A percentile compares a stretch with the other conserved stretches of the same genome.
These are phyloP conservation scores for Coleophora flavipennella DNA, from an alignment of 2,888 invertebrate species.

Conservation along the genomic window DNA sequence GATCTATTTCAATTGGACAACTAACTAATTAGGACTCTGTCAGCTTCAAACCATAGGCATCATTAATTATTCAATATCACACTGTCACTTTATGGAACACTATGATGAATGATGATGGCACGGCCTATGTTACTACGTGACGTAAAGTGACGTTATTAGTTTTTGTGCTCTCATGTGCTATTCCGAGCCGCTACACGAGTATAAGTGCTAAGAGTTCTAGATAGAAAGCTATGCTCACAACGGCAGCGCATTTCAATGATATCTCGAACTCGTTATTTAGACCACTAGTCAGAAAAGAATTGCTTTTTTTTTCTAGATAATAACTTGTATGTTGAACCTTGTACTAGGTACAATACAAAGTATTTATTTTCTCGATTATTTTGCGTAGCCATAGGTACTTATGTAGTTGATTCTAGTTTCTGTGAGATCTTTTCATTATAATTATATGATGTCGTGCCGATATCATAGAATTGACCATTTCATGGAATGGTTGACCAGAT, in stretches of 20 bases:
- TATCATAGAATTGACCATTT: too few species aligned
- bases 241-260: slow-evolving; percentile 5
- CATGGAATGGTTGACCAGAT: too few species aligned
- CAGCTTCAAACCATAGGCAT: slow-evolving; percentile 1
- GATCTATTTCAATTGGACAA: not conserved
- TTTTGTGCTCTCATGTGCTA: slow-evolving; percentile 24
- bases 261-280: not conserved
- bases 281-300: too few species aligned
- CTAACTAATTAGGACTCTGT: not conserved
- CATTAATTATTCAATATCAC: slow-evolving; percentile 16
- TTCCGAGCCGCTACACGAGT: slow-evolving; percentile 7
- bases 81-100: slow-evolving; percentile 10
- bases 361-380: too few species aligned
- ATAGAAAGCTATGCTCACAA: slow-evolving; percentile 8
- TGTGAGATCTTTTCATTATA: too few species aligned
- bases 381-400: too few species aligned
- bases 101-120: slow-evolving; percentile 26
- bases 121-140: slow-evolving; percentile 8
- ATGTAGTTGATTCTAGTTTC: too few species aligned
- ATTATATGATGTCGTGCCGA: too few species aligned
- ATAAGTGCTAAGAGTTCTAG: not conserved
- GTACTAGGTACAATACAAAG: too few species aligned
- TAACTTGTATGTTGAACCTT: too few species aligned
- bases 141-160: slow-evolving; percentile 18
- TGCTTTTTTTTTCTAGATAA: too few species aligned